phyloP scores from a whole-genome alignment of 2,113 vertebrate genomes.

The Marmota monax region DNA sequence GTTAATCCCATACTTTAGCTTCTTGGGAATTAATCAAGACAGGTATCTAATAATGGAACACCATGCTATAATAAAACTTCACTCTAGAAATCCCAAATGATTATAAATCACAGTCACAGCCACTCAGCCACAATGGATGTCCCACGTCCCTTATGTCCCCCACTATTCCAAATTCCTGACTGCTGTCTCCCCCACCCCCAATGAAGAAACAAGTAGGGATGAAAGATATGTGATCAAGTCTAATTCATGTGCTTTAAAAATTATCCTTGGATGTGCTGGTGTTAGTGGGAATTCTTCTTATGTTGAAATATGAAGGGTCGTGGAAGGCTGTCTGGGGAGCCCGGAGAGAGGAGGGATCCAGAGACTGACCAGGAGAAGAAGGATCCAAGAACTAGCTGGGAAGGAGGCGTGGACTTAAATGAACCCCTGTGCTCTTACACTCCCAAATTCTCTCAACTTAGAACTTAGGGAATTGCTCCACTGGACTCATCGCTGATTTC shows the following conservation, averaged over 20 bases:
- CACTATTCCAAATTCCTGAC: not conserved
- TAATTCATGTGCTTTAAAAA: not conserved
- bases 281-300: not conserved
- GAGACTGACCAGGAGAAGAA: not conserved
- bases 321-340: not conserved
- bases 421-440: not conserved
- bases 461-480: not conserved
- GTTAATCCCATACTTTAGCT: conserved; percentile 50
- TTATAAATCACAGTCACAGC: conserved; percentile 43
- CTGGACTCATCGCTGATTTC: not conserved
- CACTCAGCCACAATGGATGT: not conserved
- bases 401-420: not conserved
- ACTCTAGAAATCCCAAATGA: conserved; percentile 4
- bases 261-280: not conserved
- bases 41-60: conserved; percentile 36
- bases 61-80: not conserved
- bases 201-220: not conserved
- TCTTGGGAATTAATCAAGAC: conserved; percentile 65
- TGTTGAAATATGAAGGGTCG: not conserved
- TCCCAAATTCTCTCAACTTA: not conserved
- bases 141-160: not conserved
- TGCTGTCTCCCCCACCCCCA: not conserved
- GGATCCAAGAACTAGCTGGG: not conserved
- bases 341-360: not conserved
- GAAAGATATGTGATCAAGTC: not conserved